These are phyloP conservation scores for Melospiza melodia DNA, from an alignment of 2,113 vertebrate genomes.

Conservation along the genomic window DNA sequence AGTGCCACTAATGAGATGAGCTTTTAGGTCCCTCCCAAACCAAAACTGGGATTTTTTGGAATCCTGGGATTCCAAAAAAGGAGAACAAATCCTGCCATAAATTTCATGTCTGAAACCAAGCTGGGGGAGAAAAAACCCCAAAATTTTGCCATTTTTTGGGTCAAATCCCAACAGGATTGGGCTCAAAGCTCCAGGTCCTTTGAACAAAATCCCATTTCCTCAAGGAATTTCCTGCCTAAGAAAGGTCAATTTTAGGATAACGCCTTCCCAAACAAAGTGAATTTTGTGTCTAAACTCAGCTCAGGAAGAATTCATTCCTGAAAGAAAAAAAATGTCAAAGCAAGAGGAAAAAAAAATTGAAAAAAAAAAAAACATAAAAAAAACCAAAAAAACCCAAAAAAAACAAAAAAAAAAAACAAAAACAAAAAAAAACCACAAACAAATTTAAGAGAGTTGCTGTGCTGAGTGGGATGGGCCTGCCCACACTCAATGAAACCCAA, in stretches of 20 bases:
- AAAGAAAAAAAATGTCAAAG: background rate
- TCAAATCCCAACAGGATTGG: background rate
- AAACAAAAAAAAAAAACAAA: background rate
- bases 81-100: background rate
- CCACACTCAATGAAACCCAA: conserved; percentile 21
- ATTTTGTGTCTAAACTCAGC: background rate
- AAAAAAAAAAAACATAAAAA: background rate
- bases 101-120: rapidly evolving
- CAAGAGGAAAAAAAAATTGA: background rate
- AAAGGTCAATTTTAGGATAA: background rate
- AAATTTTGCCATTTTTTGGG: background rate
- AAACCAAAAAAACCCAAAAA: too few relatives aligned
- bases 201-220: background rate
- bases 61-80: background rate
- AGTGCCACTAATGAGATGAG: background rate
- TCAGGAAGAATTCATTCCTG: background rate
- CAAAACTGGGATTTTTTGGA: background rate
- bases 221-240: background rate
- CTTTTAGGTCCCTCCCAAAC: background rate
- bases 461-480: conserved; percentile 39
- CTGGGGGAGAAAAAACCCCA: background rate
- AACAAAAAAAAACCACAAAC: too few relatives aligned
- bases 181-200: background rate
- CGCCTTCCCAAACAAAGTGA: background rate
- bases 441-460: background rate